phyloP scores from a whole-genome alignment of 1,140 invertebrate species.

The Drosophila repletoides region DNA sequence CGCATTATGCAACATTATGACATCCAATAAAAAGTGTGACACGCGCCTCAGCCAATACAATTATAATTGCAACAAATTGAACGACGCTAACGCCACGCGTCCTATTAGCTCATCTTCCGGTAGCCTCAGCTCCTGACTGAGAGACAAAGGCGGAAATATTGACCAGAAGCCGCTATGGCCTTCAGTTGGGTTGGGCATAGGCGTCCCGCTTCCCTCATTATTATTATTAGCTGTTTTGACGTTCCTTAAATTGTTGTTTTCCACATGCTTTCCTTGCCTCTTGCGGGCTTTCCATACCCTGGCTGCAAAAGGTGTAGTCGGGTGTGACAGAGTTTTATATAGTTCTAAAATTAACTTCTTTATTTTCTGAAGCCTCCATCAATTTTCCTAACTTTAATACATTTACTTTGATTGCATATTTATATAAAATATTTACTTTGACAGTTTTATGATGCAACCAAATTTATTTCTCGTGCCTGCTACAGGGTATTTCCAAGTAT shows the following conservation, averaged over 20 bases:
- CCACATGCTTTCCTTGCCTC: background rate
- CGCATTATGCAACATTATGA: slow-evolving; percentile 71
- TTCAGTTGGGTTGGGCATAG: background rate
- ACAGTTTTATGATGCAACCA: too few species aligned
- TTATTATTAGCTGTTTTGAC: slow-evolving; percentile 41
- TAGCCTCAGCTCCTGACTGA: slow-evolving; percentile 5
- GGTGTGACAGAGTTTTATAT: background rate
- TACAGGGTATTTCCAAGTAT: background rate
- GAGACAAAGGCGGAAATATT: background rate
- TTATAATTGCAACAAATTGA: slow-evolving; percentile 78
- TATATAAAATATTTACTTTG: too few species aligned
- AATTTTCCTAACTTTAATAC: too few species aligned
- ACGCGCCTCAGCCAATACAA: slow-evolving; percentile 65
- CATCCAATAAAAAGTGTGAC: slow-evolving; percentile 38
- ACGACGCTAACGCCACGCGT: slow-evolving; percentile 63
- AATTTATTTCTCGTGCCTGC: too few species aligned
- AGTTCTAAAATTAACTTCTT: background rate
- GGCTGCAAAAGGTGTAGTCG: background rate
- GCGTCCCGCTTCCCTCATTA: background rate
- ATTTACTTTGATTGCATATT: too few species aligned
- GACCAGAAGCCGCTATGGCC: background rate
- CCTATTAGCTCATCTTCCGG: slow-evolving; percentile 67
- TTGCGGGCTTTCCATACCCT: slow-evolving; percentile 2
- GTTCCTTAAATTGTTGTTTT: slow-evolving; percentile 10
- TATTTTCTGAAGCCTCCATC: background rate